Base-by-base conservation (phyloP, 2,888 invertebrate genomes). In the Lasioglossum zephyrum region DNA sequence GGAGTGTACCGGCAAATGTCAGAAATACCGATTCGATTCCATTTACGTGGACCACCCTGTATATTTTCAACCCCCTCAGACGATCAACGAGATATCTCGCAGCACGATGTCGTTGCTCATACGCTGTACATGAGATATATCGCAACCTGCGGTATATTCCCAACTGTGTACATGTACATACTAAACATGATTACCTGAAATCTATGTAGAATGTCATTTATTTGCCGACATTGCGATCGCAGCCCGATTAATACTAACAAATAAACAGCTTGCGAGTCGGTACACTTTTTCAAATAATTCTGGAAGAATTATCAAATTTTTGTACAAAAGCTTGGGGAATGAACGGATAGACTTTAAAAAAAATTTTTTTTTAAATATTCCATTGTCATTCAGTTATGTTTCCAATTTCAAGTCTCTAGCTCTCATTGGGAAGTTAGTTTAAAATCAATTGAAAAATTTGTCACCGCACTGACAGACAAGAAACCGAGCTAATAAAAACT, bases 71-170 rank as follows among this genome's bases (percentile, higher is more conserved):
- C 18, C 66, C 66, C 36, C 8, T 66, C 66, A 39, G 66, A 66
- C 66, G 66, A 66, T 66, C 18, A 36, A 39, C 36, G 66, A 66
- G 66, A 66, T 66, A 66, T 39, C 66, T 66, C 66, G 66, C 66
- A 18, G 4, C 66, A 31, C 66, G 66, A 66, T 66, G 66, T 66
- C 36, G 66, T 66, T 66, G 36, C 66, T 66, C 66, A 22, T 66
- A 39, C 36, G 36, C 66, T 39, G 66, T 22, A 36, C 36, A 66
- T 36, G 66, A 66, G 66, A 66, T 66, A 66, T 39, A 22, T 66
- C 66, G 66, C 22, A 22, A 66, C 66, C 66, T 39, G 66, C 36
- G 66, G 66, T 66, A 66, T 18, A 66, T 36, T 66, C 66, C 36
- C 66, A 39, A 39, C 66, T 36, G 18, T 36, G 8, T 39, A 39